Evolutionary conservation across 2,888 invertebrate genomes (phyloP).

Genomic region (Marasmarcha lunaedactyla): DNA sequence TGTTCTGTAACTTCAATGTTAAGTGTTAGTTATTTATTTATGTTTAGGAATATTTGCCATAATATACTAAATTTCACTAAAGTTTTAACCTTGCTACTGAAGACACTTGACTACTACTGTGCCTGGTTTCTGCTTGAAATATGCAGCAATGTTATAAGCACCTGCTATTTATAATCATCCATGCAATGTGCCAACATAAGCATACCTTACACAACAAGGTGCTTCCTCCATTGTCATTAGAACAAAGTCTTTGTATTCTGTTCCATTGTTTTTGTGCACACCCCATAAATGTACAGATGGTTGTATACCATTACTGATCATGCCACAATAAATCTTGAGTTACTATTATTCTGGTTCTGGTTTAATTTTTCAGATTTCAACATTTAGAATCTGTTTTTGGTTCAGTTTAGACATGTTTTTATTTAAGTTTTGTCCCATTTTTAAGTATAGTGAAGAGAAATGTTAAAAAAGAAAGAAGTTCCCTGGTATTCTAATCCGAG

Average conservation of each 20-base stretch:
- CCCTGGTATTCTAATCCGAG: slow-evolving; percentile 56
- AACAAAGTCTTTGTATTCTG: not conserved
- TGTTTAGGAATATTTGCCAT: too few relatives aligned
- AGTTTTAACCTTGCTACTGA: too few relatives aligned
- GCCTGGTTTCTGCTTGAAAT: too few relatives aligned
- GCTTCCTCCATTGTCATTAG: not conserved
- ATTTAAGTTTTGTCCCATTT: slow-evolving; percentile 13
- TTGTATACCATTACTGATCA: not conserved
- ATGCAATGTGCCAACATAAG: too few relatives aligned
- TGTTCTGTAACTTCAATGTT: too few relatives aligned
- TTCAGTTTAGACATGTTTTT: slow-evolving; percentile 23
- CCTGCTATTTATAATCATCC: too few relatives aligned
- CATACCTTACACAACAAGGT: not conserved
- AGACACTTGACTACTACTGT: too few relatives aligned
- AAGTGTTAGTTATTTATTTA: too few relatives aligned
- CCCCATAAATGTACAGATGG: not conserved
- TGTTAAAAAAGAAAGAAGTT: slow-evolving; percentile 60
- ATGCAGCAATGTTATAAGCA: too few relatives aligned
- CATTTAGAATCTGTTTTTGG: slow-evolving; percentile 32
- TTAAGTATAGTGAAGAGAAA: slow-evolving; percentile 18
- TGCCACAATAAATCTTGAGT: not conserved
- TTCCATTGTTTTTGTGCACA: not conserved
- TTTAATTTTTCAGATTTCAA: slow-evolving; percentile 21
- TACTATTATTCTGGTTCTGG: slow-evolving; percentile 29
- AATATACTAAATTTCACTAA: too few relatives aligned